Evolutionary conservation across 2,888 invertebrate genomes (phyloP).

Genomic region (Tillus elongatus): DNA sequence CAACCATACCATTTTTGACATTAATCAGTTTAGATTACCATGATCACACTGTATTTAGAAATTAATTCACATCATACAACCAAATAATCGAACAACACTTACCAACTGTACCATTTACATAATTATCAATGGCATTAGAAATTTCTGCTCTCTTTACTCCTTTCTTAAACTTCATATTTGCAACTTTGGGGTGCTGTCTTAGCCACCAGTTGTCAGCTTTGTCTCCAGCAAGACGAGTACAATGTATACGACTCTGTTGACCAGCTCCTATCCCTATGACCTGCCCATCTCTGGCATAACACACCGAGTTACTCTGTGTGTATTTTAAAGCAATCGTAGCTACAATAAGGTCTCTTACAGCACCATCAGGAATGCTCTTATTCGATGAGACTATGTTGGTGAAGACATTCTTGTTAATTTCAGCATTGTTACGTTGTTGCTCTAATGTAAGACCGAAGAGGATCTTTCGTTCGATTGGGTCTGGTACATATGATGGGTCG

Average conservation of each 20-base stretch:
- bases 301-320: slow-evolving; percentile 97
- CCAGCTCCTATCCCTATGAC: slow-evolving; percentile 94
- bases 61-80: too few relatives aligned
- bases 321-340: slow-evolving; percentile 95
- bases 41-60: too few relatives aligned
- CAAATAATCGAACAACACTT: too few relatives aligned
- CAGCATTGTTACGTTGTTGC: slow-evolving; percentile 82
- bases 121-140: slow-evolving; percentile 93
- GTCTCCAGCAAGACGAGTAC: slow-evolving; percentile 92
- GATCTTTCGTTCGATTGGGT: slow-evolving; percentile 69
- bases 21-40: too few relatives aligned
- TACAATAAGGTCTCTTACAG: slow-evolving; percentile 83
- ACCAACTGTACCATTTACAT: slow-evolving; percentile 83
- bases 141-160: slow-evolving; percentile 84
- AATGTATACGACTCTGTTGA: slow-evolving; percentile 96
- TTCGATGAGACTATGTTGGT: slow-evolving; percentile 69
- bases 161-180: slow-evolving; percentile 72
- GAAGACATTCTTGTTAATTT: slow-evolving; percentile 69
- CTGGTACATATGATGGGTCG: slow-evolving; percentile 77
- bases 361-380: slow-evolving; percentile 59
- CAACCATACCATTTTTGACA: too few relatives aligned
- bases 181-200: slow-evolving; percentile 81
- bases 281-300: slow-evolving; percentile 88
- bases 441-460: slow-evolving; percentile 78
- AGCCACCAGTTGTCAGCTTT: slow-evolving; percentile 99